Percentiles rank a stretch among this genome's conserved stretches.
phyloP scores from a whole-genome alignment of 2,888 invertebrate genomes.

The Hesperia comma region DNA sequence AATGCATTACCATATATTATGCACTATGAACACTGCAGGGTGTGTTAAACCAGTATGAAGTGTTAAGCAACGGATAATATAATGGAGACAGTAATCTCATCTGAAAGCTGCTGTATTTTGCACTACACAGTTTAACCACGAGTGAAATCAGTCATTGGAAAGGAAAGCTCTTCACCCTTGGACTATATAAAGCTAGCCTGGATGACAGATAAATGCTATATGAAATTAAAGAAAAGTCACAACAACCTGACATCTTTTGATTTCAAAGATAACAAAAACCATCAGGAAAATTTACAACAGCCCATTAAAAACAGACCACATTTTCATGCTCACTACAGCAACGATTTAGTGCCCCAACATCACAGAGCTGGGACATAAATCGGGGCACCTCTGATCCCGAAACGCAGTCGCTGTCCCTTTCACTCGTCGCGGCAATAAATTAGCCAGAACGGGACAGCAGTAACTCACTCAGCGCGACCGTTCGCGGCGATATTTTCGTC shows the following conservation, averaged over 20 bases:
- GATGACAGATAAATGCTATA: background rate
- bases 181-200: too few relatives aligned
- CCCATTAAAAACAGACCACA: constrained; percentile 23
- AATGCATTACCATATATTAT: too few relatives aligned
- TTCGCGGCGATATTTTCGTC: constrained; percentile 71
- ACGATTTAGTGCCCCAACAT: constrained; percentile 29
- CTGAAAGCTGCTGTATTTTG: too few relatives aligned
- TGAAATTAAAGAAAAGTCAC: background rate
- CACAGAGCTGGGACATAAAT: constrained; percentile 39
- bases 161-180: too few relatives aligned
- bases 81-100: too few relatives aligned
- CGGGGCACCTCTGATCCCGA: constrained; percentile 30
- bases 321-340: constrained; percentile 10
- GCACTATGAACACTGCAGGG: too few relatives aligned
- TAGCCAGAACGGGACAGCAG: constrained; percentile 57
- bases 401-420: constrained; percentile 46
- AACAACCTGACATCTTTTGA: constrained; percentile 15
- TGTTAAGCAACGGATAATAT: too few relatives aligned
- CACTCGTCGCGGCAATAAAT: constrained; percentile 66
- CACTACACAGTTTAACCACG: too few relatives aligned
- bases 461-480: constrained; percentile 71
- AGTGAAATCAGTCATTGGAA: too few relatives aligned
- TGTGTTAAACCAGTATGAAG: too few relatives aligned
- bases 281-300: constrained; percentile 16
- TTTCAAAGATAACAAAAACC: constrained; percentile 14